phyloP scores from a whole-genome alignment of 2,888 invertebrate genomes.

The Chrysodeixis includens region DNA sequence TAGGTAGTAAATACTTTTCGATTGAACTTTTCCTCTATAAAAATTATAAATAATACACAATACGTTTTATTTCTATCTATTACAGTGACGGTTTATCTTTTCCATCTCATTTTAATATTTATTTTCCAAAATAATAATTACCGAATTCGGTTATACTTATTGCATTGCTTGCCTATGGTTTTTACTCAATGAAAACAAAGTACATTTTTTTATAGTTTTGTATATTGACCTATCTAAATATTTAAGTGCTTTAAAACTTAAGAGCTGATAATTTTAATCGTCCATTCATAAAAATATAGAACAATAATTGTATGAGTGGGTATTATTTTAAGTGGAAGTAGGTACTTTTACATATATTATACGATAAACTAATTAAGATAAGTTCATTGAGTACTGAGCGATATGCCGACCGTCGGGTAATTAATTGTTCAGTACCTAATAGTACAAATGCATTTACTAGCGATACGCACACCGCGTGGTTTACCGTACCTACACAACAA shows the following conservation, averaged over 20 bases:
- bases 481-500: slow-evolving; percentile 40
- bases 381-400: slow-evolving; percentile 60
- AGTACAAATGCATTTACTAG: slow-evolving; percentile 47
- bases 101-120: no score
- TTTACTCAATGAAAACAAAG: no score
- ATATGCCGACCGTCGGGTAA: slow-evolving; percentile 28
- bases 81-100: no score
- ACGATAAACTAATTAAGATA: slow-evolving; percentile 43
- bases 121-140: no score
- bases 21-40: background rate
- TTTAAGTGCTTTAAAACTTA: background rate
- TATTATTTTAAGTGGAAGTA: slow-evolving; percentile 14
- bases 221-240: background rate
- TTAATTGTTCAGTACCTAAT: slow-evolving; percentile 33
- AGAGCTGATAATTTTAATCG: background rate
- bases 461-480: slow-evolving; percentile 63
- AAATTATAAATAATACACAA: background rate
- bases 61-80: no score
- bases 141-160: no score
- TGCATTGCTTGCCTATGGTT: no score
- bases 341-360: slow-evolving; percentile 16
- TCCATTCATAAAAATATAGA: slow-evolving; percentile 13
- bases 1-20: background rate
- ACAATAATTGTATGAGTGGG: slow-evolving; percentile 16
- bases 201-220: no score